phyloP scores from a whole-genome alignment of 2,888 invertebrate species.

The Dendrolimus pini region DNA sequence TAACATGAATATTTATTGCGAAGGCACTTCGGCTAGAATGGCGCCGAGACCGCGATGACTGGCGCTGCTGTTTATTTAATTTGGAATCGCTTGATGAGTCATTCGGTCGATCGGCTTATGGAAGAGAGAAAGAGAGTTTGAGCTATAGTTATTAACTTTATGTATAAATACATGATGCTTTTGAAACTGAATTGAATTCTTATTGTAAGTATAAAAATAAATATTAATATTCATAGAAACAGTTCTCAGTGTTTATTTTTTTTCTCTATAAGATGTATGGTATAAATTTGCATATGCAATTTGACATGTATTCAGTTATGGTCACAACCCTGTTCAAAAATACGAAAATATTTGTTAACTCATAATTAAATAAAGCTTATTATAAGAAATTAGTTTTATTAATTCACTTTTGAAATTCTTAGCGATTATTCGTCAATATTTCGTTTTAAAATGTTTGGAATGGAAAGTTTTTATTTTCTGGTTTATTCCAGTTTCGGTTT shows the following conservation, averaged over 20 bases:
- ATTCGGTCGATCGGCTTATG: conserved; percentile 57
- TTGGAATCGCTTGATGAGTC: conserved; percentile 68
- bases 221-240: conserved; percentile 72
- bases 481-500: no score
- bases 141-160: conserved; percentile 69
- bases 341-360: conserved; percentile 76
- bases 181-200: conserved; percentile 72
- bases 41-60: conserved; percentile 10
- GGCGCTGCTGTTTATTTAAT: conserved; percentile 41
- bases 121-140: conserved; percentile 54
- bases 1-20: no score
- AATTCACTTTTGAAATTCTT: background rate
- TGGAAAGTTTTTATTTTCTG: no score
- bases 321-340: conserved; percentile 76
- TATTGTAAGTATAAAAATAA: conserved; percentile 73
- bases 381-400: conserved; percentile 73
- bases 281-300: conserved; percentile 60
- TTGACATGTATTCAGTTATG: conserved; percentile 75
- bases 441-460: no score
- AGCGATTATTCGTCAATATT: background rate
- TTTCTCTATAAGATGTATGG: conserved; percentile 66
- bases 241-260: conserved; percentile 72
- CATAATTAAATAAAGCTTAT: conserved; percentile 78
- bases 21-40: conserved; percentile 1
- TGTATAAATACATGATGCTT: conserved; percentile 72